Evolutionary conservation across 2,797 vertebrate species (phyloP).

Genomic region (Epinephelus coioides): DNA sequence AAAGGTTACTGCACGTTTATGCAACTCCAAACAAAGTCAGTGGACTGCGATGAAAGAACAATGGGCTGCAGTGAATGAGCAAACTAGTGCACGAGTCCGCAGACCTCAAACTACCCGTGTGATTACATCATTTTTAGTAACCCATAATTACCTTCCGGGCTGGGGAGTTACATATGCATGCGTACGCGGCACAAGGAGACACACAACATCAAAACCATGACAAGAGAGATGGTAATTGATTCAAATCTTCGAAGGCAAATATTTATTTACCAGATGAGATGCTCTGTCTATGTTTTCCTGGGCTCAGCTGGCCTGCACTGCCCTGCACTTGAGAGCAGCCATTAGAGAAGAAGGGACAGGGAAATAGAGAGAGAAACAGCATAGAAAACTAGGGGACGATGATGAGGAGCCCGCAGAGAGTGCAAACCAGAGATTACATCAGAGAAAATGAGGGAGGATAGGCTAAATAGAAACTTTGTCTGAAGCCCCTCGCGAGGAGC

Average conservation of each 20-base stretch:
- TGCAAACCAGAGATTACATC: constrained; percentile 61
- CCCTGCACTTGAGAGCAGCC: constrained; percentile 76
- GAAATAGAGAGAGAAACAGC: constrained; percentile 15
- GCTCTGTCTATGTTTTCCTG: constrained; percentile 63
- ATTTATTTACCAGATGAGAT: constrained; percentile 79
- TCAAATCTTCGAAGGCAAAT: constrained; percentile 80
- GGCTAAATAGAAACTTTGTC: constrained; percentile 66
- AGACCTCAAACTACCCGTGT: constrained; percentile 21
- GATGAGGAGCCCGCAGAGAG: constrained; percentile 50
- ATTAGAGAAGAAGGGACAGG: constrained; percentile 52
- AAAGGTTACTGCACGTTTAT: constrained; percentile 60
- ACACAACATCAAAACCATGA: constrained; percentile 55
- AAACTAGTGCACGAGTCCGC: constrained; percentile 15
- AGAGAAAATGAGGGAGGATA: constrained; percentile 65
- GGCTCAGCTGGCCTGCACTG: constrained; percentile 70
- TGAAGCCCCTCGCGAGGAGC: constrained; percentile 46
- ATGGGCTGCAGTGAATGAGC: constrained; percentile 31
- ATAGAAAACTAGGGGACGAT: constrained; percentile 40
- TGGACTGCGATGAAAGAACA: constrained; percentile 45
- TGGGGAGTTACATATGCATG: not conserved
- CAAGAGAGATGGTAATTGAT: constrained; percentile 70
- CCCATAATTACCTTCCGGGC: constrained; percentile 14
- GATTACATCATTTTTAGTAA: constrained; percentile 40
- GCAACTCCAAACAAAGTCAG: constrained; percentile 55
- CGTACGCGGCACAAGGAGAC: not conserved